Base-by-base conservation (phyloP, 2,113 vertebrate genomes). In the Trichomycterus rosablanca region DNA sequence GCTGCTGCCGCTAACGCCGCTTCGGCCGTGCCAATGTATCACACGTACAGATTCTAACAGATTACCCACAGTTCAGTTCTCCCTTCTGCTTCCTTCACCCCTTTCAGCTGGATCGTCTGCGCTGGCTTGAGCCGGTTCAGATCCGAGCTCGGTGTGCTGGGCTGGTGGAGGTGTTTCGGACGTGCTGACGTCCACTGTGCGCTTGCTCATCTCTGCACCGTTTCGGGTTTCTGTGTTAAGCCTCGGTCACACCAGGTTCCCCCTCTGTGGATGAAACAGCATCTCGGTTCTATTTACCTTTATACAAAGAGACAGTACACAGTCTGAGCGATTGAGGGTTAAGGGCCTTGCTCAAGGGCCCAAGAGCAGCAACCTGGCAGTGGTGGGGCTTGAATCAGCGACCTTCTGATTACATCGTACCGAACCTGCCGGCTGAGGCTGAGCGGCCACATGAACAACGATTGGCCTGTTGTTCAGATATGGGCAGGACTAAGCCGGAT, bases 111-210 rank as follows among this genome's bases (percentile, higher is more conserved):
- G 16, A 22, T 26, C 48, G 48, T 24, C 28, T 9, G 42, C 43
- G 50, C 64, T 59, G 64, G 46, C 28, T 43, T n/a, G n/a, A 67
- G 19, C 22, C 22, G 24, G 12, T n/a, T 26, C 26, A 56, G 15
- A 40, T 5, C 12, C 4, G 12, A 43, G 52, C 55, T 53, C 26
- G 49, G 32, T 26, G 10, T 43, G 3, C 35, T 50, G 24, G 43
- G 32, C 20, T 59, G 15, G 4, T 30, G 10, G 32, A 12, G 1
- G 16, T 46, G 35, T 56, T 51, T 59, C 14, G n/a, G 43, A 60
- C 23, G 18, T n/a, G 23, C 45, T 59, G 32, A 59, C 55, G 24
- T n/a, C n/a, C n/a, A n/a, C 18, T 10, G 34, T 4, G 9, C 14
- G 42, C 55, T 52, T 63, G 30, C 14, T 44, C 44, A 32, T 54